Evolutionary conservation across 2,888 invertebrate genomes (phyloP).

Genomic region (Napeogenes sylphis): DNA sequence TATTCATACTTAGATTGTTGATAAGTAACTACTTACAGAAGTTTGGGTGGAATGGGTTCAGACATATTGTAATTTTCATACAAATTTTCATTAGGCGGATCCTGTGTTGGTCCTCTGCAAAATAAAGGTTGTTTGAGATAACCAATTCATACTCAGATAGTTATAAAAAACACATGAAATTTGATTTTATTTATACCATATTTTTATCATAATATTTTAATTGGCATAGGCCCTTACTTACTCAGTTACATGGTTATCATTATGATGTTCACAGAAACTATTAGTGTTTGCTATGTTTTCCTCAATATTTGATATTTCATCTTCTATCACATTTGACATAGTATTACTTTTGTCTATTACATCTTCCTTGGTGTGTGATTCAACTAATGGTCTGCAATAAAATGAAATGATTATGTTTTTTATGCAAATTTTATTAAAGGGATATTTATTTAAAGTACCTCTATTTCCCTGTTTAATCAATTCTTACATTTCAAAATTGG

Average conservation of each 20-base stretch:
- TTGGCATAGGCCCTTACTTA: background rate
- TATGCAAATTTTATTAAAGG: too few species aligned
- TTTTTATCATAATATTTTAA: too few species aligned
- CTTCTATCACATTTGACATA: too few species aligned
- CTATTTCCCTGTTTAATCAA: too few species aligned
- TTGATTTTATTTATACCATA: too few species aligned
- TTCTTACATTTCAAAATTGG: too few species aligned
- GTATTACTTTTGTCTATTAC: background rate
- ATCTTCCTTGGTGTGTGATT: background rate
- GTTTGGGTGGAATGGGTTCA: conserved; percentile 26
- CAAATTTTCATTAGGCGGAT: background rate
- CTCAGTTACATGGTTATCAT: background rate
- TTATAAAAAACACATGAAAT: too few species aligned
- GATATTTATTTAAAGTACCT: background rate
- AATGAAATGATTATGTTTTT: background rate
- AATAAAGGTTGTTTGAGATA: background rate
- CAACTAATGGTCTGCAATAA: background rate
- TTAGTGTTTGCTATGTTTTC: too few species aligned
- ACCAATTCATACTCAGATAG: too few species aligned
- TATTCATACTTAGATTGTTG: too few species aligned
- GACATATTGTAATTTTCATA: conserved; percentile 3
- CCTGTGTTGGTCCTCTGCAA: background rate
- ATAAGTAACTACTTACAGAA: conserved; percentile 23
- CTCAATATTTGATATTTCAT: too few species aligned
- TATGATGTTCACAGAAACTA: background rate